Evolutionary conservation across 23 tunicate species (phyloP), one percentile per base, ranked within the genome.

Genomic region (Aplidium turbinatum): DNA sequence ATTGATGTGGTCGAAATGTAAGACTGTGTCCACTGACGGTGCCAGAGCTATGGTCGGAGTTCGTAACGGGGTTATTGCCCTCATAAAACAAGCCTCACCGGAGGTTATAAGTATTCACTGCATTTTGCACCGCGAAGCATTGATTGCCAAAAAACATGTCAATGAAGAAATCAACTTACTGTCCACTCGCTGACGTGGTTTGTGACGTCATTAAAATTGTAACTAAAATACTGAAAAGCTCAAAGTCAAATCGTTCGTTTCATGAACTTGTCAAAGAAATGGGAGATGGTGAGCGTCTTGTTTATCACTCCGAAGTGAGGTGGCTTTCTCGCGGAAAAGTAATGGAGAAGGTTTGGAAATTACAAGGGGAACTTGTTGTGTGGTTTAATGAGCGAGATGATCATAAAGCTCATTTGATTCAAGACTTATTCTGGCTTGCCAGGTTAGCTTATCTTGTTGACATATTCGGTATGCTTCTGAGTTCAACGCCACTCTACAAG

Each of bases 381-480:
- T 78, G 84, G 78, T 70, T n/a, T n/a, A n/a, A n/a, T n/a, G n/a
- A n/a, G 58, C 50, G 38, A 26, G 77, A 68, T 68, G 23, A 55
- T 55, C 77, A 40, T 70, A 78, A 26, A 47, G 78, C 84, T 71
- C 66, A 71, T 50, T 78, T 68, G 64, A 45, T 71, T 78, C 84
- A 78, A 78, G 79, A 78, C 32, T 78, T 78, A 33, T 78, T 78
- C 28, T 78, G 84, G 77, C 64, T 68, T 78, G 84, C 84, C 79
- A 71, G 84, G 79, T 66, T 71, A 78, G 84, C 79, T 70, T 47
- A 78, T 70, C 65, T 78, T 78, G 79, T 80, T 80, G 78, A 80
- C 57, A 72, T 70, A 80, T 80, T 80, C 85, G 70, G 80, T 80
- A 53, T 80, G 47, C 38, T 73, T 72, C n/a, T n/a, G n/a, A n/a